Base-by-base conservation (phyloP, 1,140 invertebrate genomes). In the Heliconius eleuchia region DNA sequence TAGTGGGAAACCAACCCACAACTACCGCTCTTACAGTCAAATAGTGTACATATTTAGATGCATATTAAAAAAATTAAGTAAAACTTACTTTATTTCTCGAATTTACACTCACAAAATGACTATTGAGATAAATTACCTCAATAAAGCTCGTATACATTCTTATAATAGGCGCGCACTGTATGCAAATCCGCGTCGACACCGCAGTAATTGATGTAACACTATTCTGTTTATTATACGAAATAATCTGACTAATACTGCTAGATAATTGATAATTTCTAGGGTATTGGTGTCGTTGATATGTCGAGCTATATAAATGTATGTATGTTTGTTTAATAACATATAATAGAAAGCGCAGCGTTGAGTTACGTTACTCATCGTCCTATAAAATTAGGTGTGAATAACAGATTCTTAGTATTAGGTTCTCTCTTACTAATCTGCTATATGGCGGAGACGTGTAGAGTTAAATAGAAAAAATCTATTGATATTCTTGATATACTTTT, bases 171-270 rank as follows among this genome's bases (percentile, higher is more conserved):
- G 55, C 19, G 16, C 19, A 3, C 55, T 60, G 55, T 60, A 60
- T 60, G 55, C 55, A 27, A 60, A 66, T 66, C 60, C 27, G n/a
- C 60, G 60, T 66, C 30, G 60, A 30, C 60, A 66, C 23, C 23
- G 27, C 8, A 42, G 2, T 73, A 73, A 73, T 73, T 73, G 16
- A 73, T 50, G 72, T 73, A 50, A 73, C 46, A 73, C 72, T 9
- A 73, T 46, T 73, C 37, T 73, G 71, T 73, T 73, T 46, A 46
- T 27, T 46, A 23, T 46, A 46, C 42, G 39, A 50, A 46, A 73
- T 50, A 50, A 73, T 73, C 72, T 27, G 34, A n/a, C 13, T 23
- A 72, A 73, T 42, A 73, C 27, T 1, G 4, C 60, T 11, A 66
- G 3, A 3, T 23, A 30, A 66, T 6, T 52, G 13, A 66, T 66